Evolutionary conservation across 2,113 vertebrate genomes (phyloP).

Genomic region (Sphaerodactylus townsendi): DNA sequence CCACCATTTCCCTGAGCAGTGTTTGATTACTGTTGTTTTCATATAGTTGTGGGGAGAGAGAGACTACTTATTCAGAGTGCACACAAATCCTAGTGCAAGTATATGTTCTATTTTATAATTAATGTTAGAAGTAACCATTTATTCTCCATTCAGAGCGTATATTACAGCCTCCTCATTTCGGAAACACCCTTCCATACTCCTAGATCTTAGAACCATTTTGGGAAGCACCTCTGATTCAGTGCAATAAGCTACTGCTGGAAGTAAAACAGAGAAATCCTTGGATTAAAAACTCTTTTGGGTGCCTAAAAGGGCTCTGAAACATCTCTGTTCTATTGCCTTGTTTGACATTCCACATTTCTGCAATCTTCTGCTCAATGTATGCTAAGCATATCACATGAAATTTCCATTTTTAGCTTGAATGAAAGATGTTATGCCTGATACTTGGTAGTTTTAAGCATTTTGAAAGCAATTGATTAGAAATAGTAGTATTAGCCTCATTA

Average conservation of each 20-base stretch:
- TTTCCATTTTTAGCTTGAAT: background rate
- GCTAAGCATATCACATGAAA: background rate
- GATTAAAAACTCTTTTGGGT: background rate
- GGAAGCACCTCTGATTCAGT: background rate
- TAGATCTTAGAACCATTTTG: too few relatives aligned
- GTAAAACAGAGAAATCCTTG: background rate
- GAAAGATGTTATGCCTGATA: background rate
- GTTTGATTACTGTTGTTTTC: background rate
- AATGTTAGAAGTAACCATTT: background rate
- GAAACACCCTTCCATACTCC: too few relatives aligned
- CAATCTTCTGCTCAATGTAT: background rate
- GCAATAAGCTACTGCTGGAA: background rate
- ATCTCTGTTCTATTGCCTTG: background rate
- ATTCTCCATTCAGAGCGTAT: background rate
- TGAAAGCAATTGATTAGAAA: background rate
- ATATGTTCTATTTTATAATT: background rate
- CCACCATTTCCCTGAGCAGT: conserved; percentile 77
- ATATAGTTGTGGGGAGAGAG: background rate
- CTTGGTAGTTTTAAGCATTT: background rate
- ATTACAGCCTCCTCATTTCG: too few relatives aligned
- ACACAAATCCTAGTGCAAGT: background rate
- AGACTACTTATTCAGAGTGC: background rate
- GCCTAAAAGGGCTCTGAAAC: background rate
- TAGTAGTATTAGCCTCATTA: background rate
- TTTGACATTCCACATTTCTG: background rate